phyloP scores from a whole-genome alignment of 2,113 vertebrate species.

The Indicator maculatus region DNA sequence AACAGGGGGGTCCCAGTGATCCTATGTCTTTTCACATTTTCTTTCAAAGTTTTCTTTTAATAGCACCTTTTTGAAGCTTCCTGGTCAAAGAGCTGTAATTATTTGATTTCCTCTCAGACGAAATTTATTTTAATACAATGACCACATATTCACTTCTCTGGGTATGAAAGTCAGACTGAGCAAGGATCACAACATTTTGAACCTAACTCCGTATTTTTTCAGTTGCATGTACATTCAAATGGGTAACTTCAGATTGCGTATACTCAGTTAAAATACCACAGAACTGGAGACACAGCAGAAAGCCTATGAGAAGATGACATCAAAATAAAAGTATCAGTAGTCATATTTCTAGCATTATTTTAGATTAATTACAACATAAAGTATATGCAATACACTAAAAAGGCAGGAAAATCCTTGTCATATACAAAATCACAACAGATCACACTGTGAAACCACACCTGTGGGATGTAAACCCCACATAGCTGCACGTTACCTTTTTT shows the following conservation, averaged over 20 bases:
- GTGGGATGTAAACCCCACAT: background rate
- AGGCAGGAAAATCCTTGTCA: background rate
- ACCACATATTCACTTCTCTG: background rate
- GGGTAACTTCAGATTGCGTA: background rate
- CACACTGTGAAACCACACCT: fast-evolving
- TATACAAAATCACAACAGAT: background rate
- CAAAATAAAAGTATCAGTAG: background rate
- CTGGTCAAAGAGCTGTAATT: background rate
- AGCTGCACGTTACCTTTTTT: background rate
- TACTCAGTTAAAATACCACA: background rate
- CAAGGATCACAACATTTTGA: background rate
- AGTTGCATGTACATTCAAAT: background rate
- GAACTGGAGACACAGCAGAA: background rate
- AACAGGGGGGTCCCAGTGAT: background rate
- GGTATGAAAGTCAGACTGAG: background rate
- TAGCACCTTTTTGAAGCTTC: background rate
- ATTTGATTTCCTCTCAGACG: background rate
- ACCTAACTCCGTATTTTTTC: background rate
- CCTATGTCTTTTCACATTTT: background rate
- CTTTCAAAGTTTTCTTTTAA: background rate
- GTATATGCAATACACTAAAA: background rate
- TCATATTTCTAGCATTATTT: background rate
- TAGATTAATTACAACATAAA: background rate
- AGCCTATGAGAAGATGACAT: background rate
- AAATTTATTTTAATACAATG: background rate